phyloP scores from a whole-genome alignment of 2,113 vertebrate species.

The Rallus limicola region DNA sequence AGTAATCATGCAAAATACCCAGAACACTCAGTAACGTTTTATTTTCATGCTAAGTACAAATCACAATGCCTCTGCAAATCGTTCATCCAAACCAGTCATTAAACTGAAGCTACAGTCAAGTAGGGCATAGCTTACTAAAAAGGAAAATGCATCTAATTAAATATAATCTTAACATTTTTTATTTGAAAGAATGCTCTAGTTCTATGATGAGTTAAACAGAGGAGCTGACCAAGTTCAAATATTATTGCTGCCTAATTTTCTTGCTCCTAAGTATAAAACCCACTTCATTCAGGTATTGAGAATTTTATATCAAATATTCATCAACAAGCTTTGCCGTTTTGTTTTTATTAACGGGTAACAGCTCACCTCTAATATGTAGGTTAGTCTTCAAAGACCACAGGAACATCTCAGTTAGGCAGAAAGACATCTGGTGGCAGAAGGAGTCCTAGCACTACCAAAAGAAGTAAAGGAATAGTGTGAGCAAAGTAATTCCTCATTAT shows the following conservation, averaged over 20 bases:
- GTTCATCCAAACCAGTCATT: background rate
- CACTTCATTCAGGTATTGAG: background rate
- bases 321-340: background rate
- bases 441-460: slow-evolving; percentile 74
- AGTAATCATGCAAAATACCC: background rate
- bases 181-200: slow-evolving; percentile 5
- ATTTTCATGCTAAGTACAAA: slow-evolving; percentile 37
- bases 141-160: background rate
- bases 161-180: background rate
- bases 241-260: background rate
- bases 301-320: background rate
- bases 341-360: background rate
- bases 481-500: slow-evolving; percentile 48
- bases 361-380: slow-evolving; percentile 84
- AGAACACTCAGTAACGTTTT: background rate
- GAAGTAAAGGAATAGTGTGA: slow-evolving; percentile 50
- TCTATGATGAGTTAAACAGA: background rate
- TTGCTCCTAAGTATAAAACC: background rate
- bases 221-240: background rate
- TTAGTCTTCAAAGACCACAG: slow-evolving; percentile 94
- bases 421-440: slow-evolving; percentile 87
- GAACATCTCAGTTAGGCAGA: slow-evolving; percentile 93
- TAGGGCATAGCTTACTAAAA: background rate
- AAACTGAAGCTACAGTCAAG: slow-evolving; percentile 10
- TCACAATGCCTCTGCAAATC: background rate